Conservation (phyloP, 1,140 invertebrate species). For the Phenacoccus solenopsis region DNA sequence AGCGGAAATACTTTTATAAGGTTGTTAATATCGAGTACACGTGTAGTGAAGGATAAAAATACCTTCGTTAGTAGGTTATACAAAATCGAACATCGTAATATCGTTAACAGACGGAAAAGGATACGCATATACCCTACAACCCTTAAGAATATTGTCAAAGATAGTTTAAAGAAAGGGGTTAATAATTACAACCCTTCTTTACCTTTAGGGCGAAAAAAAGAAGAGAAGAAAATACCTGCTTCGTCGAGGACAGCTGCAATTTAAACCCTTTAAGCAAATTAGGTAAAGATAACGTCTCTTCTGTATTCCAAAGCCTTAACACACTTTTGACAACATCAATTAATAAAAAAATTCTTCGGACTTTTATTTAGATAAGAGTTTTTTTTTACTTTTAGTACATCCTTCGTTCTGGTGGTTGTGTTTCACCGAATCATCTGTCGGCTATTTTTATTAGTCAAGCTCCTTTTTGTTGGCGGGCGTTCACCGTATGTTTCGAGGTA, state of each 20-base stretch:
- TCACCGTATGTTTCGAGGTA: not conserved
- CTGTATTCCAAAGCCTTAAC: not conserved
- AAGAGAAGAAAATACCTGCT: not conserved
- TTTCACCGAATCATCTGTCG: not conserved
- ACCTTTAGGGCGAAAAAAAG: not conserved
- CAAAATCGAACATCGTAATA: not conserved
- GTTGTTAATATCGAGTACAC: not conserved
- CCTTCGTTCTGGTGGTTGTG: not conserved
- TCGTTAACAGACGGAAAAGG: not conserved
- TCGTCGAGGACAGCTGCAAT: not conserved
- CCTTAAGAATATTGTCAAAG: not conserved
- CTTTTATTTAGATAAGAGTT: not conserved
- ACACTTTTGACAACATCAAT: not conserved
- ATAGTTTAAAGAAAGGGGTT: not conserved
- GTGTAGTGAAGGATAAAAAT: too few relatives aligned
- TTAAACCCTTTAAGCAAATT: not conserved
- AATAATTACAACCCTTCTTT: constrained; percentile 3
- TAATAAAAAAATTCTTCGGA: constrained; percentile 3
- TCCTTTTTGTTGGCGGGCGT: not conserved
- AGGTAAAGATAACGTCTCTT: not conserved
- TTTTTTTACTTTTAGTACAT: not conserved
- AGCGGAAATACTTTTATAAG: not conserved
- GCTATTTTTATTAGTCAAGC: not conserved
- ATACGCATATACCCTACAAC: not conserved
- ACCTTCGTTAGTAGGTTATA: too few relatives aligned